Evolutionary conservation across 2,888 invertebrate species (phyloP), one percentile per base, ranked within the genome.

Genomic region (Ormyrus labotus): DNA sequence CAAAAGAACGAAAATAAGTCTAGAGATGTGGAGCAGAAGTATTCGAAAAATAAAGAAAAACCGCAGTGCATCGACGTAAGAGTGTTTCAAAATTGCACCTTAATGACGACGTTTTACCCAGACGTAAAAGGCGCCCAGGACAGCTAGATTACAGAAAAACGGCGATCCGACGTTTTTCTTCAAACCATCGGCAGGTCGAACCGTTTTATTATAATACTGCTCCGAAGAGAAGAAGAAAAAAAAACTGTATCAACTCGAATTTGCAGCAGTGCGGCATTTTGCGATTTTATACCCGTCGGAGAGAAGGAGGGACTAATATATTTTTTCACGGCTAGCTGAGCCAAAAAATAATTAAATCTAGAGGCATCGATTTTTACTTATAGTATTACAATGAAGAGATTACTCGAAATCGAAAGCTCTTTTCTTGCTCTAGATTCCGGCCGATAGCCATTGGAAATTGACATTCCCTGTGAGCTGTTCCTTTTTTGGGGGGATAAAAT

Each of bases 391-490:
- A 9, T 19, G 48, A 48, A 63, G 48, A 48, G 50, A 53, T 68
- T 68, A 55, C 53, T 53, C 34, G 34, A 11, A 68, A 68, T 68
- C 53, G 51, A 68, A 68, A 68, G 67, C 67, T 19, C 67, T 55
- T 55, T 51, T 53, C 51, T 34, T 10, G 67, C 53, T 67, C 67
- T 9, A 51, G 50, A 65, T 67, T 67, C 53, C 34, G 19, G 10
- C 51, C 67, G 53, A 67, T 34, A 48, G 67, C n/a, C 5, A 13
- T 10, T 51, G 50, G 8, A 13, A 9, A 19, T 51, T 67, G 50
- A 50, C 47, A 51, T 65, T n/a, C 9, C 5, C 47, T 63, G 34
- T 34, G 34, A 34, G 34, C 34, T 0, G 34, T 34, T 34, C 34
- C 3, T 34, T 34, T 34, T 34, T 34, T 19, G 34, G 34, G 34